Conservation (phyloP, 2,113 vertebrate species). For the Maccullochella peelii region DNA sequence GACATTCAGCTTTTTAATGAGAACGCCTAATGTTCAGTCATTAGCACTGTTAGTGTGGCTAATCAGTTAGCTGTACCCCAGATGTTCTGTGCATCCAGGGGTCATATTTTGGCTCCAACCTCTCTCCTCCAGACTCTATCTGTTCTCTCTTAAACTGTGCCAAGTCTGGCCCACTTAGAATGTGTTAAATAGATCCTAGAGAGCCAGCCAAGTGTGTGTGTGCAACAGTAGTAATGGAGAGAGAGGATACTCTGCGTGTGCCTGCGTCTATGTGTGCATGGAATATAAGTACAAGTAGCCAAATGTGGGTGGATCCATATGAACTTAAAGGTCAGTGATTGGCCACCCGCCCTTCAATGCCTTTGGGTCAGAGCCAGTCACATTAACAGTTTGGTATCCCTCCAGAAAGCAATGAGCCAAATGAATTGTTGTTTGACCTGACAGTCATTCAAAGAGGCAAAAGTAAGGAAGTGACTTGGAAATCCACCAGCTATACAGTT, state of each 20-base stretch:
- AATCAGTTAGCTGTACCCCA: slow-evolving; percentile 61
- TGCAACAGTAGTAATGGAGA: background rate
- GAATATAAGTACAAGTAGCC: slow-evolving; percentile 20
- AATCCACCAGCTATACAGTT: slow-evolving; percentile 36
- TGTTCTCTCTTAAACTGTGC: slow-evolving; percentile 43
- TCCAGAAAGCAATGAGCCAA: slow-evolving; percentile 60
- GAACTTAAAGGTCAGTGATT: slow-evolving; percentile 58
- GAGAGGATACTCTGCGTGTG: background rate
- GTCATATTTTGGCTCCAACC: slow-evolving; percentile 52
- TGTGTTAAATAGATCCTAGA: slow-evolving; percentile 61
- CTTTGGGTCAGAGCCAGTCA: slow-evolving; percentile 60
- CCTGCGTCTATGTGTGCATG: background rate
- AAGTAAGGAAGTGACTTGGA: slow-evolving; percentile 53
- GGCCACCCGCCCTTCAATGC: slow-evolving; percentile 48
- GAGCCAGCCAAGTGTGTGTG: slow-evolving; percentile 47
- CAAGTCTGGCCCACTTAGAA: slow-evolving; percentile 59
- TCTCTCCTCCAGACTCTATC: slow-evolving; percentile 29
- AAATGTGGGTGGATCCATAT: slow-evolving; percentile 50
- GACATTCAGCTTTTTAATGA: background rate
- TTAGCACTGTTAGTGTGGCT: slow-evolving; percentile 53
- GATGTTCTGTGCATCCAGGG: slow-evolving; percentile 58
- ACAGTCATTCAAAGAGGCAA: slow-evolving; percentile 43
- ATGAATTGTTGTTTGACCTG: slow-evolving; percentile 53
- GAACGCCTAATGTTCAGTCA: slow-evolving; percentile 41
- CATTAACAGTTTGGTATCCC: slow-evolving; percentile 52